These are phyloP conservation scores for Amblyjoppa proteus DNA, from an alignment of 2,888 invertebrate genomes.

Conservation along the genomic window DNA sequence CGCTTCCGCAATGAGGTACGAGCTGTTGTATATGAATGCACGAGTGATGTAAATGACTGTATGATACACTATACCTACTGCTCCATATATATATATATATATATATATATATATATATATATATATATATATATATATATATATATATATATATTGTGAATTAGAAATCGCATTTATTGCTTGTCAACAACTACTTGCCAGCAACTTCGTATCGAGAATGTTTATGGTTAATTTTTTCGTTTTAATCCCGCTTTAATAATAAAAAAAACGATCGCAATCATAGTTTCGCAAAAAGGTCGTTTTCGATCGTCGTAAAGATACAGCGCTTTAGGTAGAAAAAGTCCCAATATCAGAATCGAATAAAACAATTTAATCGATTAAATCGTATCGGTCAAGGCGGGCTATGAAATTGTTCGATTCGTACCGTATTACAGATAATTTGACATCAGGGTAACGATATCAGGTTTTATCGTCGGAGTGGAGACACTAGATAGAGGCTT, in stretches of 20 bases:
- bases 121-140: constrained; percentile 20
- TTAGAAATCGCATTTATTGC: constrained; percentile 24
- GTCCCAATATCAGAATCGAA: neutral
- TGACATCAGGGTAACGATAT: constrained; percentile 62
- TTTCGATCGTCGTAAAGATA: neutral
- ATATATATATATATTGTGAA: constrained; percentile 39
- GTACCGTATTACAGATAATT: constrained; percentile 15
- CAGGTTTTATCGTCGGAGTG: constrained; percentile 60
- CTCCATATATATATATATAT: constrained; percentile 21
- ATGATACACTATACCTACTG: constrained; percentile 25
- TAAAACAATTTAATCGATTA: neutral
- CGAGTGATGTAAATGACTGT: constrained; percentile 10
- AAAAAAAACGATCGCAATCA: neutral
- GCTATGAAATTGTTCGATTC: constrained; percentile 20
- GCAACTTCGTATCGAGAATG: neutral
- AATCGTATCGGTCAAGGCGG: neutral
- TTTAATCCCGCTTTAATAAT: neutral
- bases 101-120: neutral
- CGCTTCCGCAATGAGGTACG: constrained; percentile 48
- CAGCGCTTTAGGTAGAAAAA: neutral
- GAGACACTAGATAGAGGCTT: constrained; percentile 41
- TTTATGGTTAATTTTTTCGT: neutral
- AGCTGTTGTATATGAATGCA: constrained; percentile 47
- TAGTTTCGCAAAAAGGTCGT: neutral
- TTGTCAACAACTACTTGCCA: neutral